Percentiles rank a stretch among this genome's conserved stretches.
Evolutionary conservation across 2,113 vertebrate genomes (phyloP).

Genomic region (Buteo buteo): DNA sequence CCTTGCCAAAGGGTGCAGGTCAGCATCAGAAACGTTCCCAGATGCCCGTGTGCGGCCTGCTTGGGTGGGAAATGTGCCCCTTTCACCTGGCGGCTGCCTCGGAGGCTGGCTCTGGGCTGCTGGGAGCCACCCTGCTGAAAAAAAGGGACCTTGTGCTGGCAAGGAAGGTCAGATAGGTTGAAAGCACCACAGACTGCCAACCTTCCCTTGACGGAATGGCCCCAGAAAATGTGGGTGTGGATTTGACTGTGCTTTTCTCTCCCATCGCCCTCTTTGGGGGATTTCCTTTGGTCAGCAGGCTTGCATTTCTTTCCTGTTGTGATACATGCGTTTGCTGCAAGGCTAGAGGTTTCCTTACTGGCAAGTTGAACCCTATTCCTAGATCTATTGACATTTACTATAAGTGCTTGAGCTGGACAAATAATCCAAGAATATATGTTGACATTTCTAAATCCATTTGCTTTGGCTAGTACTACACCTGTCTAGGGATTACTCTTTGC

Average conservation of each 20-base stretch:
- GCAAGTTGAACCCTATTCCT: neutral
- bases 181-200: neutral
- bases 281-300: neutral
- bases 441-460: constrained; percentile 48
- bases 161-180: neutral
- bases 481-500: constrained; percentile 4
- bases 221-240: neutral
- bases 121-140: neutral
- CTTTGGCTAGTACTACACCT: constrained; percentile 41
- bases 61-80: neutral
- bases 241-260: neutral
- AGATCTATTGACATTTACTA: constrained; percentile 8
- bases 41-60: fast-evolving
- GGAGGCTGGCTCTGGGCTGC: neutral
- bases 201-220: neutral
- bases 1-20: neutral
- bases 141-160: neutral
- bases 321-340: neutral
- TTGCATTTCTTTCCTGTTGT: neutral
- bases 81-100: neutral
- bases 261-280: neutral
- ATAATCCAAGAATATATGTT: constrained; percentile 20
- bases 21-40: neutral
- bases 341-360: neutral
- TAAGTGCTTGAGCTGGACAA: constrained; percentile 5